These are phyloP conservation scores for Caligus rogercresseyi DNA, from an alignment of 1,140 invertebrate species.

Conservation along the genomic window DNA sequence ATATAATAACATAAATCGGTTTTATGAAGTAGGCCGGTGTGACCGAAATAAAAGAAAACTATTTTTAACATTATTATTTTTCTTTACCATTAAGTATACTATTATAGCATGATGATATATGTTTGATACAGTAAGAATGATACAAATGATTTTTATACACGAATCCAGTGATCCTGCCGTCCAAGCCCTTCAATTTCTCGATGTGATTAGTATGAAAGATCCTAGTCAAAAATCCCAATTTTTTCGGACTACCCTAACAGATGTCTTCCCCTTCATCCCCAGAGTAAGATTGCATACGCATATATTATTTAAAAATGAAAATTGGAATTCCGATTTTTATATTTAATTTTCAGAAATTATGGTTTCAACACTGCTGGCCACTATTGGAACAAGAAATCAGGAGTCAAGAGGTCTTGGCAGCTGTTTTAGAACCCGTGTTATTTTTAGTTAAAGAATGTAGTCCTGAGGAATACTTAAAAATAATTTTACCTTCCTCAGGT, in stretches of 20 bases:
- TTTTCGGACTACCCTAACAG: conserved; percentile 63
- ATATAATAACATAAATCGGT: no score
- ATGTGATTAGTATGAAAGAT: conserved; percentile 81
- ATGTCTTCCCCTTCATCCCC: conserved; percentile 68
- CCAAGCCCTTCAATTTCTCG: conserved; percentile 71
- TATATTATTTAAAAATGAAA: not conserved
- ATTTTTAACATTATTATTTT: not conserved
- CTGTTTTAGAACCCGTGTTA: conserved; percentile 69
- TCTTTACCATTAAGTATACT: conserved; percentile 11
- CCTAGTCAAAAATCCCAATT: conserved; percentile 69
- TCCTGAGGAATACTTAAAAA: conserved; percentile 58
- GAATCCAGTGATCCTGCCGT: conserved; percentile 61
- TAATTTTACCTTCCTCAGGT: conserved; percentile 63
- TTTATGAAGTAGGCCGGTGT: no score
- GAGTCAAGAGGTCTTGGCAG: conserved; percentile 63
- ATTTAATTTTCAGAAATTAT: conserved; percentile 57
- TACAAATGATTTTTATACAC: conserved; percentile 26
- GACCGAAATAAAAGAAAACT: conserved; percentile 21
- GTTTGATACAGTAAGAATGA: not conserved
- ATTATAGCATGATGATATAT: not conserved
- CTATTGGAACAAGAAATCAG: conserved; percentile 64
- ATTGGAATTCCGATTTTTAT: not conserved
- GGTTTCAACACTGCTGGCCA: conserved; percentile 85
- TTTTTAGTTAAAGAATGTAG: conserved; percentile 66
- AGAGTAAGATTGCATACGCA: conserved; percentile 44